Base-by-base conservation (phyloP, 2,888 invertebrate genomes). In the Hydriomena furcata region DNA sequence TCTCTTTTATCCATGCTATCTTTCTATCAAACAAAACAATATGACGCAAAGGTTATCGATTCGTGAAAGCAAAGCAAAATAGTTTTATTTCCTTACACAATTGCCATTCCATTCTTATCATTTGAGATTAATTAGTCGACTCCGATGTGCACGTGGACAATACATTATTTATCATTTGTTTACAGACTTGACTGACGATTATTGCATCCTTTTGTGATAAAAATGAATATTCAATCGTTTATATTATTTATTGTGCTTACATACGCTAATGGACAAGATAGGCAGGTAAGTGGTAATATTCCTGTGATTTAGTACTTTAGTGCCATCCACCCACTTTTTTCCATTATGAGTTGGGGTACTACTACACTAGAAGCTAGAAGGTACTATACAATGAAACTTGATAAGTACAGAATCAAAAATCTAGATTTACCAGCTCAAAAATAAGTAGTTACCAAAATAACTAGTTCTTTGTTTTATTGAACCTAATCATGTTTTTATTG, bases 231-330 rank as follows among this genome's bases (percentile, higher is more conserved):
- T 46, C 65, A 61, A 51, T 62, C 63, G 52, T 69, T 83, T 57
- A 60, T 82, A 28, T 45, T 82, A 61, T 59, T 74, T 64, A 63
- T 70, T 51, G 54, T 73, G 45, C 13, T 79, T 47, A 73, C 73
- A 20, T 59, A 63, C 10, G 75, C 64, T 11, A 62, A 61, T 55
- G 87, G 82, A 52, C 78, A 82, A 58, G 84, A 88, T 32, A 82
- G 88, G 66, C 76, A 76, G 81, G 88, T 87, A 63, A 65, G 73
- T 64, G 21, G 50, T 61, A 40, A 5, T 38, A 38, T 44, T 37
- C n/a, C 45, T 17, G 17, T 31, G 0, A 10, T 28, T 35, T 49
- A 12, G 17, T 4, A 17, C 2, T 3, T 5, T 20, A 8, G 7
- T 48, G 7, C 17, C 17, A 7, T 30, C 12, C 56, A 56, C 49